Evolutionary conservation across 2,888 invertebrate genomes (phyloP).

Genomic region (Drosophila mimetica): DNA sequence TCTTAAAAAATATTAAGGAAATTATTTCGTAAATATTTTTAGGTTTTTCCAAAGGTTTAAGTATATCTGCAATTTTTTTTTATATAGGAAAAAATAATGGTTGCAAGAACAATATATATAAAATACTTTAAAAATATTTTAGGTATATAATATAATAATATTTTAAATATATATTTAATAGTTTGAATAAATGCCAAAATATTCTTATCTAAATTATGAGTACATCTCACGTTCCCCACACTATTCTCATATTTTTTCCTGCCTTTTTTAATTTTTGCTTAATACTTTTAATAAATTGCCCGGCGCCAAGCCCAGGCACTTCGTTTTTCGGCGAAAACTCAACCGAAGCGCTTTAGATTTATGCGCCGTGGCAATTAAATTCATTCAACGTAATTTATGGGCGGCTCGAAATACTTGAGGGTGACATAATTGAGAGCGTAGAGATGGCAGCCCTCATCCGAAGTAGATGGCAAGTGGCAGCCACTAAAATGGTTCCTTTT

Average conservation of each 20-base stretch:
- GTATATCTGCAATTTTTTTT: too few species aligned
- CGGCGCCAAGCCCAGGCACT: constrained; percentile 69
- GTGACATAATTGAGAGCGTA: constrained; percentile 69
- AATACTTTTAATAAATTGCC: constrained; percentile 71
- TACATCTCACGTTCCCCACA: constrained; percentile 1
- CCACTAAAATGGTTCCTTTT: constrained; percentile 3
- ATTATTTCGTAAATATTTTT: too few species aligned
- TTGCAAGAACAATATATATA: too few species aligned
- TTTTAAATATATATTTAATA: too few species aligned
- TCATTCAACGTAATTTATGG: constrained; percentile 74
- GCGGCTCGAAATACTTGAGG: constrained; percentile 58
- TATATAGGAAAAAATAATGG: too few species aligned
- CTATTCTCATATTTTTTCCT: background rate
- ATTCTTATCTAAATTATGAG: background rate
- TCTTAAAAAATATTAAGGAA: too few species aligned
- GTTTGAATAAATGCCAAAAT: too few species aligned
- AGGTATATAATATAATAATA: too few species aligned
- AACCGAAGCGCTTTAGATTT: constrained; percentile 78
- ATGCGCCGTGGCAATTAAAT: constrained; percentile 76
- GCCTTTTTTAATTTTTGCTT: constrained; percentile 34
- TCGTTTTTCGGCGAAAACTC: constrained; percentile 68
- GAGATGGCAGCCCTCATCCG: constrained; percentile 11
- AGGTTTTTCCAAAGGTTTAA: too few species aligned
- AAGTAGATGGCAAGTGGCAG: constrained; percentile 5
- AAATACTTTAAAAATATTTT: too few species aligned